phyloP scores from a whole-genome alignment of 2,888 invertebrate species.

The Craniophora ligustri region DNA sequence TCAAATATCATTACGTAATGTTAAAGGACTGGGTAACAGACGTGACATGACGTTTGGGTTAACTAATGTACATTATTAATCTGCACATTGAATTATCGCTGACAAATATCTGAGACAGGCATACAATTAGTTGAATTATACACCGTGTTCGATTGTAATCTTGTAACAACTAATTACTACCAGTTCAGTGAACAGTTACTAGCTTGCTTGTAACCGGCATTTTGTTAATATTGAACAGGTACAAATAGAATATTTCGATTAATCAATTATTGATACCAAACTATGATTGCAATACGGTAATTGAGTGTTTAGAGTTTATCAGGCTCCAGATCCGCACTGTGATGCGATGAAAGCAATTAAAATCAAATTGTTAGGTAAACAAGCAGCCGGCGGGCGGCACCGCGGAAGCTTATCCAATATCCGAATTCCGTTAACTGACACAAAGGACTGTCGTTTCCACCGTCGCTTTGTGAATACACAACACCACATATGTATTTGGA shows the following conservation, averaged over 20 bases:
- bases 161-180: constrained; percentile 33
- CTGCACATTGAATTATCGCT: constrained; percentile 45
- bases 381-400: constrained; percentile 60
- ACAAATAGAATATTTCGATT: constrained; percentile 29
- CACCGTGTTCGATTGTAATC: constrained; percentile 40
- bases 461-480: constrained; percentile 70
- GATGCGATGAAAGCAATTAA: constrained; percentile 74
- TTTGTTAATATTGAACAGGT: constrained; percentile 30
- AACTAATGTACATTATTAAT: constrained; percentile 49
- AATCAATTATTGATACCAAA: constrained; percentile 43
- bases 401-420: constrained; percentile 81
- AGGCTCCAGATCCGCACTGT: constrained; percentile 40
- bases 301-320: constrained; percentile 32
- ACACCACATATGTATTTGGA: constrained; percentile 53
- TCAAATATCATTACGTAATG: constrained; percentile 37
- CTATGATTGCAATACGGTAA: constrained; percentile 39
- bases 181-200: constrained; percentile 41
- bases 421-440: constrained; percentile 80
- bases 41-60: constrained; percentile 40
- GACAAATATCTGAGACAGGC: constrained; percentile 47
- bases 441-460: constrained; percentile 80
- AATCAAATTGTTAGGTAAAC: constrained; percentile 80
- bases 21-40: constrained; percentile 32
- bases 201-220: constrained; percentile 22
- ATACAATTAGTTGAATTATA: constrained; percentile 41